Evolutionary conservation across 2,797 vertebrate species (phyloP).

Genomic region (Pantherophis vulpinus): DNA sequence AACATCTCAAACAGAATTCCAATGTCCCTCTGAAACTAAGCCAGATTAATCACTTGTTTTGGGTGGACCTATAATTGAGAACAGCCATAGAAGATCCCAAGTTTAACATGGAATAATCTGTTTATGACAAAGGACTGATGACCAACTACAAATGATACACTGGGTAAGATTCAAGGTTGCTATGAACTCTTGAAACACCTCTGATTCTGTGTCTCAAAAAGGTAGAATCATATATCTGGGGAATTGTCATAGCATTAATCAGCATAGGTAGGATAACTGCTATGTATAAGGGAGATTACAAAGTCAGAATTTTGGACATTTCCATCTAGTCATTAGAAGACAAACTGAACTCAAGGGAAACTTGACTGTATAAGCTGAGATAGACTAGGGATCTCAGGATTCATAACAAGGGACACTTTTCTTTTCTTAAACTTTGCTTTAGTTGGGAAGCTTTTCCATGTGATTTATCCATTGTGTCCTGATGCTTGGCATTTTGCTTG

Average conservation of each 20-base stretch:
- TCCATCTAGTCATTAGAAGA: neutral
- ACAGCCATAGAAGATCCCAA: neutral
- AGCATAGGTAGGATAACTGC: neutral
- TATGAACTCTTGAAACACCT: neutral
- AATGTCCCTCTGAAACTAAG: neutral
- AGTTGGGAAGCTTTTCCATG: constrained; percentile 2
- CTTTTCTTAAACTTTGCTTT: neutral
- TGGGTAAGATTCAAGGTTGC: neutral
- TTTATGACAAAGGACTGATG: neutral
- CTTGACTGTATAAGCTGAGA: neutral
- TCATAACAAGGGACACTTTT: neutral
- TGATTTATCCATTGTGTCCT: constrained; percentile 26
- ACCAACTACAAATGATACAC: neutral
- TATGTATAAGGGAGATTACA: neutral
- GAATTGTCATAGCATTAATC: neutral
- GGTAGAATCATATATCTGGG: neutral
- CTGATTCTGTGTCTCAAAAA: neutral
- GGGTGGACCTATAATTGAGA: neutral
- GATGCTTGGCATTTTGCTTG: constrained; percentile 16
- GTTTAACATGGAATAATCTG: neutral
- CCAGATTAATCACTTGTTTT: neutral
- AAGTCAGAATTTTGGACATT: neutral
- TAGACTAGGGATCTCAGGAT: neutral
- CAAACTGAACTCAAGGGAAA: neutral
- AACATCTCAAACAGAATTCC: neutral